Evolutionary conservation across 2,888 invertebrate species (phyloP).

Genomic region (Melolontha melolontha): DNA sequence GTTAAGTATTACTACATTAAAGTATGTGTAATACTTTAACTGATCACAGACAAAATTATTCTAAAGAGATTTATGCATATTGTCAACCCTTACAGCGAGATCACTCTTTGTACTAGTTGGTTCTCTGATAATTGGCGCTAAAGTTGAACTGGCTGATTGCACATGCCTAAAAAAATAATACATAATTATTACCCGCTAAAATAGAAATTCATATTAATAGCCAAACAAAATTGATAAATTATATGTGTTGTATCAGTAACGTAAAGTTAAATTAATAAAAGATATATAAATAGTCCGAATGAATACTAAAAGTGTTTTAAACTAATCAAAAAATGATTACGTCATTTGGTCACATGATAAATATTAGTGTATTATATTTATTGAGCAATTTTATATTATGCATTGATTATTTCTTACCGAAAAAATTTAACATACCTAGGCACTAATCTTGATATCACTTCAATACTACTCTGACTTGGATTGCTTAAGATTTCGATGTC

Average conservation of each 20-base stretch:
- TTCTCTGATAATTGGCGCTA: conserved; percentile 43
- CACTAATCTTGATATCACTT: conserved; percentile 66
- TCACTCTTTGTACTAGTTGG: conserved; percentile 45
- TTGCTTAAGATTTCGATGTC: conserved; percentile 79
- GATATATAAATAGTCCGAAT: too few relatives aligned
- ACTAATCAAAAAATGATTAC: too few relatives aligned
- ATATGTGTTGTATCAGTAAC: too few relatives aligned
- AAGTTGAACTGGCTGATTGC: conserved; percentile 45
- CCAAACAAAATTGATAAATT: too few relatives aligned
- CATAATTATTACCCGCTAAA: neutral
- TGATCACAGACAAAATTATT: conserved; percentile 35
- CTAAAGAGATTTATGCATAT: conserved; percentile 50
- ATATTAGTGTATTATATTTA: too few relatives aligned
- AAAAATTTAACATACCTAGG: conserved; percentile 36
- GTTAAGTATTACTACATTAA: conserved; percentile 3
- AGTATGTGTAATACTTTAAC: conserved; percentile 6
- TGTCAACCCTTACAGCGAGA: conserved; percentile 46
- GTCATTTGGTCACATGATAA: too few relatives aligned
- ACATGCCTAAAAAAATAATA: conserved; percentile 41
- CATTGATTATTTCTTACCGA: too few relatives aligned
- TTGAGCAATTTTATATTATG: too few relatives aligned
- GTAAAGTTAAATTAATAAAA: too few relatives aligned
- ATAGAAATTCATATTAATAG: neutral
- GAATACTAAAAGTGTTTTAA: too few relatives aligned
- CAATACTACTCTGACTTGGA: conserved; percentile 79